Evolutionary conservation across 2,888 invertebrate species (phyloP).

Genomic region (Aspidiotus rigidus): DNA sequence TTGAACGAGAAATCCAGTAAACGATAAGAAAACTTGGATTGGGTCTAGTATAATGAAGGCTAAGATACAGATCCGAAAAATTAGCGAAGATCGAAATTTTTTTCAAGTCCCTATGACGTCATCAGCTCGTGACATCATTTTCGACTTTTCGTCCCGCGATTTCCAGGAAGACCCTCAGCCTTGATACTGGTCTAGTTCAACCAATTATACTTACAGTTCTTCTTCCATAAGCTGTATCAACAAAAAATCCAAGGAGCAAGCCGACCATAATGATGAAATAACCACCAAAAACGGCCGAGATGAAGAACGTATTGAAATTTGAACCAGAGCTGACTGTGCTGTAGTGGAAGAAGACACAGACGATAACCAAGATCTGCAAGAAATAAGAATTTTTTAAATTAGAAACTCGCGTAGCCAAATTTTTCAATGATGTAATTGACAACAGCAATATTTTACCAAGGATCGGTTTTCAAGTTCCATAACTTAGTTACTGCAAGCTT

Average conservation of each 20-base stretch:
- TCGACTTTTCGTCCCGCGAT: not conserved
- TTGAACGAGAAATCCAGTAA: too few species aligned
- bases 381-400: not conserved
- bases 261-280: constrained; percentile 39
- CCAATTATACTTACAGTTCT: constrained; percentile 37
- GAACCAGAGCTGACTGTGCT: constrained; percentile 37
- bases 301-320: constrained; percentile 37
- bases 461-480: too few species aligned
- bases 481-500: too few species aligned
- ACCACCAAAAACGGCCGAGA: constrained; percentile 39
- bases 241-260: constrained; percentile 40
- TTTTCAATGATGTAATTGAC: too few species aligned
- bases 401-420: too few species aligned
- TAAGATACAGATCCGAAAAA: too few species aligned
- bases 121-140: not conserved
- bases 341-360: constrained; percentile 39
- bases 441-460: too few species aligned
- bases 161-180: too few species aligned
- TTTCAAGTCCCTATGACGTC: not conserved
- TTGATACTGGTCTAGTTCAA: too few species aligned
- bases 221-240: constrained; percentile 39
- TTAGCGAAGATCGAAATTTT: too few species aligned
- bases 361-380: constrained; percentile 38
- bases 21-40: too few species aligned
- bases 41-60: too few species aligned